A percentile compares a stretch with the other conserved stretches of the same genome.
Conservation (phyloP, 2,113 vertebrate species). For the Setophaga kirtlandii region DNA sequence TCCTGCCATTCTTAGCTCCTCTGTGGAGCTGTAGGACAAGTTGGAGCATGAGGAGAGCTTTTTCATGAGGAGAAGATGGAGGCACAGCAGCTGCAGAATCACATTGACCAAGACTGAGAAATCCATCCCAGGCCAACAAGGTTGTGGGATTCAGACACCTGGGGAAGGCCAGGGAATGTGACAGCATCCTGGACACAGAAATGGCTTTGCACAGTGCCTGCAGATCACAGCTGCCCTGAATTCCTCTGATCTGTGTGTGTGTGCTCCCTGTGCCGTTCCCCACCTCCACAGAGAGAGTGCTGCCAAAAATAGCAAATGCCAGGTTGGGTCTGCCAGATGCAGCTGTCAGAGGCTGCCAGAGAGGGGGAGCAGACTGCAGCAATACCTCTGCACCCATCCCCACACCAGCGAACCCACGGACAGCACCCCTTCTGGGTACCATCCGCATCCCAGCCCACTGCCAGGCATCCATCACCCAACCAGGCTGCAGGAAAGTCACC, state of each 20-base stretch:
- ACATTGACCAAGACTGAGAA: rapidly evolving
- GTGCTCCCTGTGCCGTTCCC: not conserved
- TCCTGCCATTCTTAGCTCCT: rapidly evolving
- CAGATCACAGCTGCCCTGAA: not conserved
- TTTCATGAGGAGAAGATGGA: not conserved
- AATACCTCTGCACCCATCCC: not conserved
- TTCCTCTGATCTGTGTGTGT: not conserved
- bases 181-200: rapidly evolving
- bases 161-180: not conserved
- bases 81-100: not conserved
- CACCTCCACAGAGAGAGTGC: not conserved
- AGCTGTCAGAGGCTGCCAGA: not conserved
- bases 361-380: not conserved
- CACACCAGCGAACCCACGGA: rapidly evolving
- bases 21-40: not conserved
- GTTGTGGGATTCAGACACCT: rapidly evolving
- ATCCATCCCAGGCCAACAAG: not conserved
- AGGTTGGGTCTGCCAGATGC: not conserved
- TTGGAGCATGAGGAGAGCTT: not conserved
- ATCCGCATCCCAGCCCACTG: not conserved
- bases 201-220: not conserved
- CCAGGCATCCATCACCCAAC: rapidly evolving
- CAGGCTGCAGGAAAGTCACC: not conserved
- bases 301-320: slow-evolving; percentile 3
- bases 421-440: not conserved